These are phyloP conservation scores for Bubo bubo DNA, from an alignment of 2,113 vertebrate genomes.

Conservation along the genomic window DNA sequence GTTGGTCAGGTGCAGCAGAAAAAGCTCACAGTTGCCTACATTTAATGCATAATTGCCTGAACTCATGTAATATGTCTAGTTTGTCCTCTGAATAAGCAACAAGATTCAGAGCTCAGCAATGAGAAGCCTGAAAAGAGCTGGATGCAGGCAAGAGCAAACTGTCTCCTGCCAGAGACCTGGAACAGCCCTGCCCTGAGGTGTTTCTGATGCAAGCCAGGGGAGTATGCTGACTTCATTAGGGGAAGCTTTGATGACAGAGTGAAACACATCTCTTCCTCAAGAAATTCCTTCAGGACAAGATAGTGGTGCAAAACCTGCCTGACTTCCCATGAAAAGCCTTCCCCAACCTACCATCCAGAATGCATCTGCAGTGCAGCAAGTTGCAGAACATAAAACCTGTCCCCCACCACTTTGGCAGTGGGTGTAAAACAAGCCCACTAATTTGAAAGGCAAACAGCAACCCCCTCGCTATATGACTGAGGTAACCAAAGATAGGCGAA, in stretches of 20 bases:
- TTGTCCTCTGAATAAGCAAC: background rate
- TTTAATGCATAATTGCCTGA: background rate
- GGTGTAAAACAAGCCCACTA: background rate
- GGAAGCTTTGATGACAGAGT: background rate
- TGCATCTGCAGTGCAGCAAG: accelerated
- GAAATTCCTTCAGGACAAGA: background rate
- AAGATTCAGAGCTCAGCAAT: background rate
- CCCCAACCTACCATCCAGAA: background rate
- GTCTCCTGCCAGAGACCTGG: background rate
- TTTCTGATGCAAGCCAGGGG: background rate
- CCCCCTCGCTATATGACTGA: background rate
- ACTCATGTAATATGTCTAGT: accelerated
- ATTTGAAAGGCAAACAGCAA: background rate
- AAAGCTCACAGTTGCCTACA: background rate
- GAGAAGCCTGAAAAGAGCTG: background rate
- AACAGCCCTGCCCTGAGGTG: background rate
- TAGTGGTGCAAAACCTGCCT: background rate
- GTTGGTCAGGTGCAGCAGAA: background rate
- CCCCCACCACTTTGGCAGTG: background rate
- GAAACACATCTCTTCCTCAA: background rate
- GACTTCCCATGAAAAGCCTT: background rate
- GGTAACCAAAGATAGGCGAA: accelerated
- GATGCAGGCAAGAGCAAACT: background rate
- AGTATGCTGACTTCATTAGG: background rate
- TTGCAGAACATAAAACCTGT: background rate